Conservation (phyloP, 2,888 invertebrate species). For the Dryomyza anilis region DNA sequence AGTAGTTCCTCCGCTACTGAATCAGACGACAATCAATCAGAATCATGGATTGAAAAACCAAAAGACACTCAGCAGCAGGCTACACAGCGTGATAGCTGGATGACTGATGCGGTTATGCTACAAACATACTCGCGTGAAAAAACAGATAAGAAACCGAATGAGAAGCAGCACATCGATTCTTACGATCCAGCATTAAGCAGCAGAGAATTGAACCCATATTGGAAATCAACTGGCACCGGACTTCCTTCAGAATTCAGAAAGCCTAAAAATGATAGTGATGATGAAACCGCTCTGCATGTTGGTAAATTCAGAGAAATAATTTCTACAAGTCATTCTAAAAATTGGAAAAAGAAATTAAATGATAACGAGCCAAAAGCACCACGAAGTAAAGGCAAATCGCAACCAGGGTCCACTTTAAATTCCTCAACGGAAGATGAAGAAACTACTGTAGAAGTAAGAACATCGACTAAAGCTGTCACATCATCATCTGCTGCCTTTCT, state of each 20-base stretch:
- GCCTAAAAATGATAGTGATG: slow-evolving; percentile 58
- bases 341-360: slow-evolving; percentile 39
- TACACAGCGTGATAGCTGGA: slow-evolving; percentile 76
- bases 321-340: too few species aligned
- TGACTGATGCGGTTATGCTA: slow-evolving; percentile 67
- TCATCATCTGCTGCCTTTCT: slow-evolving; percentile 58
- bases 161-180: slow-evolving; percentile 65
- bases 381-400: background rate
- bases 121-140: slow-evolving; percentile 59
- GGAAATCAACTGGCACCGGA: slow-evolving; percentile 88
- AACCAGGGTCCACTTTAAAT: background rate
- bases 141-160: slow-evolving; percentile 61
- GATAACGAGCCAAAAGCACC: background rate
- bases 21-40: slow-evolving; percentile 42
- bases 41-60: slow-evolving; percentile 70
- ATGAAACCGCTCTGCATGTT: slow-evolving; percentile 24
- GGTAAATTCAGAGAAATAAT: too few species aligned
- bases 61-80: slow-evolving; percentile 45
- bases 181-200: slow-evolving; percentile 74
- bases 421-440: background rate
- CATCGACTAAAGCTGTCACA: background rate
- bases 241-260: slow-evolving; percentile 69
- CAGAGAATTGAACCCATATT: slow-evolving; percentile 88
- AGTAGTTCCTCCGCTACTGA: slow-evolving; percentile 1
- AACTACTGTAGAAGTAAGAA: background rate